Evolutionary conservation across 2,797 vertebrate species (phyloP), one percentile per base, ranked within the genome.

Genomic region (Microctenopoma lineatum): DNA sequence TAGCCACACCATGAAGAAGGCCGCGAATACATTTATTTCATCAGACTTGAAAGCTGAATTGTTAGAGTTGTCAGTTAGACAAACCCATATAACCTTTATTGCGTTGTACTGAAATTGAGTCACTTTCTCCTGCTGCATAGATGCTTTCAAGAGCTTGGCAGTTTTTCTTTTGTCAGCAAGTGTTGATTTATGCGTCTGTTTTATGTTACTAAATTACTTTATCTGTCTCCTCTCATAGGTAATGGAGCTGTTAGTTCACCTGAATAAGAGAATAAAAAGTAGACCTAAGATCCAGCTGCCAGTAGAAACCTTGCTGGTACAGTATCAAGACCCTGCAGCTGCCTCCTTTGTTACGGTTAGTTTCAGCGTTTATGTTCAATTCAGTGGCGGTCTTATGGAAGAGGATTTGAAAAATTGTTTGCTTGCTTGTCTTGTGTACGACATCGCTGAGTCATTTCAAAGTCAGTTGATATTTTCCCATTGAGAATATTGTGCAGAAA

Each of bases 201-300:
- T 41, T 3, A 47, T 70, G 2, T 64, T n/a, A 44, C 50, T 8
- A n/a, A 47, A 27, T 36, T n/a, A 29, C 21, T 18, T 14, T 56
- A 15, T 69, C 15, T 47, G 4, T 36, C 10, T 18, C 1, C 3
- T 55, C 13, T 61, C 5, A 39, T 79, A 99, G 98, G 98, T 99
- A n/a, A 99, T 99, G 98, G 98, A 99, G 78, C 79, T 99, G 67
- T 90, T 99, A 80, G 98, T 99, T 79, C 98, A 99, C 75, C 70
- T 99, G 79, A 99, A 99, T 88, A 99, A 99, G 79, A 95, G 98
- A 71, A 99, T 99, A 80, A 99, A 99, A 92, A 99, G 98, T 87
- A 91, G 98, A 27, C 97, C 98, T 16, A 98, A 95, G 92, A 97
- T 99, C 83, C 98, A 99, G 53, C 93, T 99, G n/a, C 98, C 98